Evolutionary conservation across 2,113 vertebrate genomes (phyloP).

Genomic region (Amblyornis subalaris): DNA sequence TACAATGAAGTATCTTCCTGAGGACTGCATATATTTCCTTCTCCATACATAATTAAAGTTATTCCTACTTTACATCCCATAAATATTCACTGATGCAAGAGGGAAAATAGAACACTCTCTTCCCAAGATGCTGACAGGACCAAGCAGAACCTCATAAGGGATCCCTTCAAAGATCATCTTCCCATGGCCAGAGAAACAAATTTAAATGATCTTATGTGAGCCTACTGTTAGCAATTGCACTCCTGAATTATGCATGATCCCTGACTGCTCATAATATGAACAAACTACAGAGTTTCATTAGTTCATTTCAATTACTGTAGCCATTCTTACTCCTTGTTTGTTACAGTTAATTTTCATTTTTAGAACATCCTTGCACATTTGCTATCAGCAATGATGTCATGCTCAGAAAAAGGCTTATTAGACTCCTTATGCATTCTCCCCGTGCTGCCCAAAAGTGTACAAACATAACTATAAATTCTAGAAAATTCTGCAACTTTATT

Average conservation of each 20-base stretch:
- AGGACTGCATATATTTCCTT: background rate
- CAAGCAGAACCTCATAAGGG: conserved; percentile 17
- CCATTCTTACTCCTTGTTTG: background rate
- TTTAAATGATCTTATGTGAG: conserved; percentile 32
- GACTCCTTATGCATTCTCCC: background rate
- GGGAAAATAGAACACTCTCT: background rate
- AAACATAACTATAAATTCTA: background rate
- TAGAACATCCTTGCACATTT: background rate
- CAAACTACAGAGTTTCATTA: conserved; percentile 44
- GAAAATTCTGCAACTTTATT: background rate
- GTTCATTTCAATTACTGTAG: conserved; percentile 31
- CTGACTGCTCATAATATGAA: conserved; percentile 23
- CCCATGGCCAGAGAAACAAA: conserved; percentile 29
- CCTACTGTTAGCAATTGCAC: background rate
- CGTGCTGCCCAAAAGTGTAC: background rate
- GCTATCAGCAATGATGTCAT: background rate
- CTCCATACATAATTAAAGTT: conserved; percentile 55
- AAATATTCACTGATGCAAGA: conserved; percentile 49
- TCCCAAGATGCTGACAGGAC: background rate
- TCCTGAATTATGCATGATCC: conserved; percentile 45
- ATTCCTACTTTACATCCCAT: conserved; percentile 30
- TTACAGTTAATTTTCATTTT: conserved; percentile 4
- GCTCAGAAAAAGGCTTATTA: background rate
- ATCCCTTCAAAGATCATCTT: conserved; percentile 53
- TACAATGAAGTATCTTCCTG: background rate